Evolutionary conservation across 1,140 invertebrate genomes (phyloP), one percentile per base, ranked within the genome.

Genomic region (Orussus abietinus): DNA sequence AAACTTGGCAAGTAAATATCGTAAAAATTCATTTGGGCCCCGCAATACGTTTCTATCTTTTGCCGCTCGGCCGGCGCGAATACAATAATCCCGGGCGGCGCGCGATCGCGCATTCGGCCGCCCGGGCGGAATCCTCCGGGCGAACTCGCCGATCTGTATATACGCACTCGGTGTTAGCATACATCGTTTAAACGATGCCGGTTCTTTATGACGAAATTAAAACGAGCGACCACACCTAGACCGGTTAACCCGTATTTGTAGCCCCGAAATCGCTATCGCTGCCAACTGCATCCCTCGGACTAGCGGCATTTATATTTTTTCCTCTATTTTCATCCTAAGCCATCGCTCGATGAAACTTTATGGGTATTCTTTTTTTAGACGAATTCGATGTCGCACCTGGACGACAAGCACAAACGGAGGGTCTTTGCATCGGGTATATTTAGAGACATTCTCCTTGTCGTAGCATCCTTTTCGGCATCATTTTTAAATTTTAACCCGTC

Each of bases 1-100:
- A 47, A 57, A 57, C 37, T 57, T 57, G 48, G 43, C 48, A 57
- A 57, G 53, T 57, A 52, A 57, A 57, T 56, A 57, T 57, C 54
- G 54, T 57, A 57, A 57, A 57, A 53, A 57, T 57, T 55, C 53
- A 57, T 57, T 57, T 57, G 49, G 46, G 32, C 38, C n/a, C 54
- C 34, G 49, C 49, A 52, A 53, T 57, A 57, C 54, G 54, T 57
- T 56, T 39, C n/a, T n/a, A n/a, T n/a, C n/a, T n/a, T n/a, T n/a
- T n/a, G n/a, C n/a, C 11, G n/a, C n/a, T 11, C 19, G n/a, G 14
- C 13, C 13, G 12, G 18, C 29, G 9, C 9, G 30, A 38, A 45
- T 45, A 45, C 20, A 38, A 45, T 45, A 45, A 45, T 38, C 43
- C 43, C 21, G 25, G 28, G 42, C 28, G 33, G 22, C 22, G 22